Conservation (phyloP, 2,888 invertebrate species). For the Synergus japonicus region DNA sequence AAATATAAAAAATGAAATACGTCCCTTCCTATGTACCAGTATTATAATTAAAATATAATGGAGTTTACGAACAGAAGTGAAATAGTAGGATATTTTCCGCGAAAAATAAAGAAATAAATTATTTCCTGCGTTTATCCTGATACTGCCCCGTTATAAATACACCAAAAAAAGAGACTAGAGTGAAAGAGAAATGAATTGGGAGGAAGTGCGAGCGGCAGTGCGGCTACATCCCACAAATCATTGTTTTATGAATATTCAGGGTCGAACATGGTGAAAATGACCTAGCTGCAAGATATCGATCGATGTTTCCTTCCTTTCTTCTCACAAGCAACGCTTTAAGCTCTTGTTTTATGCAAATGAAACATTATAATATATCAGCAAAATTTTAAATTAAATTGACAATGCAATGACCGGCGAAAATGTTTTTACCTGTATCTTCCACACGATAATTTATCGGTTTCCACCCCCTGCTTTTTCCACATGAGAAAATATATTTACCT, state of each 20-base stretch:
- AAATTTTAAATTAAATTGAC: neutral
- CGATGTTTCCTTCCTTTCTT: conserved; percentile 61
- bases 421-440: neutral
- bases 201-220: conserved; percentile 58
- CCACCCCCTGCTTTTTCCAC: neutral
- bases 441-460: neutral
- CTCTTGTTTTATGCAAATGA: conserved; percentile 60
- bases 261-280: conserved; percentile 56
- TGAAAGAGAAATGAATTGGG: conserved; percentile 62
- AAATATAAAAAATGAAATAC: neutral
- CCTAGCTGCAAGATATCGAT: conserved; percentile 64
- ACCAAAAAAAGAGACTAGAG: conserved; percentile 10
- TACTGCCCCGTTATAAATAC: conserved; percentile 21
- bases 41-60: neutral
- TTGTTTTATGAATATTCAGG: conserved; percentile 70
- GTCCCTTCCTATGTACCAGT: neutral
- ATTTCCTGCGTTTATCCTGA: conserved; percentile 30
- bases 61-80: neutral
- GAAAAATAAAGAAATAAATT: conserved; percentile 26
- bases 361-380: neutral
- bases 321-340: conserved; percentile 60
- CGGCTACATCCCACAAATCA: conserved; percentile 68
- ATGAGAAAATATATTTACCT: neutral
- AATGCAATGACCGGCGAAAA: neutral
- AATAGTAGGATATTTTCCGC: conserved; percentile 6